A percentile compares a stretch with the other conserved stretches of the same genome.
Conservation (phyloP, 2,113 vertebrate species). For the Conger conger region DNA sequence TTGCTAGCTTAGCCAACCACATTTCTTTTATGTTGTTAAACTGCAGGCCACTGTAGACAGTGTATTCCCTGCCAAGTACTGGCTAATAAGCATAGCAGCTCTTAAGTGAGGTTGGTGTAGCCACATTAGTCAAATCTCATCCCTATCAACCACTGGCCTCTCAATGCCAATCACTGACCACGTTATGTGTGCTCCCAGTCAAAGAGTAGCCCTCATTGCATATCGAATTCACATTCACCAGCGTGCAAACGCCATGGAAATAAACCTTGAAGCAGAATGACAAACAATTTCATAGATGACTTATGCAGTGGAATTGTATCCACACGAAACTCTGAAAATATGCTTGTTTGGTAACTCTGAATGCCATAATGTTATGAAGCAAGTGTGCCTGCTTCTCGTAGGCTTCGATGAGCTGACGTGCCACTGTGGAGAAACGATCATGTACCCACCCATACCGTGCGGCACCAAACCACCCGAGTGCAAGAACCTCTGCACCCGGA, state of each 20-base stretch:
- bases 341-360: too few relatives aligned
- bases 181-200: not conserved
- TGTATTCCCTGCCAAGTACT: too few relatives aligned
- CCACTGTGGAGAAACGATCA: slow-evolving; percentile 87
- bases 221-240: not conserved
- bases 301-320: not conserved
- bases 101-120: too few relatives aligned
- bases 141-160: too few relatives aligned
- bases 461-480: slow-evolving; percentile 95
- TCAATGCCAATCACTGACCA: too few relatives aligned
- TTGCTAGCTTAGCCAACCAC: too few relatives aligned
- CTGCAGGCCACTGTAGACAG: too few relatives aligned
- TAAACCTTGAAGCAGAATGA: not conserved
- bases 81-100: too few relatives aligned
- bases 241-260: not conserved
- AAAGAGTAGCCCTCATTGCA: not conserved
- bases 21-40: too few relatives aligned
- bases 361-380: too few relatives aligned
- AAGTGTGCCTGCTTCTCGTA: slow-evolving; percentile 44
- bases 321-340: too few relatives aligned
- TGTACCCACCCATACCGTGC: slow-evolving; percentile 92
- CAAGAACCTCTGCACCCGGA: slow-evolving; percentile 83
- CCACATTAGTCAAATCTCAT: too few relatives aligned
- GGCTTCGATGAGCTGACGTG: slow-evolving; percentile 97
- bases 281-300: not conserved